A percentile compares a stretch with the other conserved stretches of the same genome.
Conservation (phyloP, 2,888 invertebrate species). For the Philopedon plagiatum region DNA sequence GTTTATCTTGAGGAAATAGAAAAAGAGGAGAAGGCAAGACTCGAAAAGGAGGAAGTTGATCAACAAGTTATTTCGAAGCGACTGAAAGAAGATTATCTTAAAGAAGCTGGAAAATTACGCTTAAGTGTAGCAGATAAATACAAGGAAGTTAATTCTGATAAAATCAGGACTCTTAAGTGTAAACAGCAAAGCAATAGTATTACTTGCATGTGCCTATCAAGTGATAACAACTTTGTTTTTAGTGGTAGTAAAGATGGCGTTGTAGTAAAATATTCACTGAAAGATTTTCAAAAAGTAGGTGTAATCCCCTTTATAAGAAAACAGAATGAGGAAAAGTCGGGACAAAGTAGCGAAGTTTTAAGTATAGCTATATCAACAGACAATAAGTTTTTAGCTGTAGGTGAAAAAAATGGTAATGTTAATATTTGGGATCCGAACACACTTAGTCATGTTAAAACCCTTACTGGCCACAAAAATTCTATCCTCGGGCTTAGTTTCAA, state of each 20-base stretch:
- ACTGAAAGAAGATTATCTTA: slow-evolving; percentile 87
- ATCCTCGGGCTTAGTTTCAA: slow-evolving; percentile 88
- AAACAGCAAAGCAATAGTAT: slow-evolving; percentile 85
- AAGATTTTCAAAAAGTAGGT: slow-evolving; percentile 75
- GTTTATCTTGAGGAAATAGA: slow-evolving; percentile 90
- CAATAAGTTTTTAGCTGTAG: slow-evolving; percentile 84
- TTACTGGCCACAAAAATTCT: slow-evolving; percentile 83
- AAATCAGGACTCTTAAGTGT: slow-evolving; percentile 74
- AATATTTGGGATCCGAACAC: slow-evolving; percentile 88
- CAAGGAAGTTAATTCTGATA: slow-evolving; percentile 66
- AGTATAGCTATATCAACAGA: slow-evolving; percentile 84
- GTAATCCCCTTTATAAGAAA: slow-evolving; percentile 69
- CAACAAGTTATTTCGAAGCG: slow-evolving; percentile 80
- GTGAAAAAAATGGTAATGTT: slow-evolving; percentile 78
- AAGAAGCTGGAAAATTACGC: slow-evolving; percentile 86
- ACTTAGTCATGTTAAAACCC: slow-evolving; percentile 82
- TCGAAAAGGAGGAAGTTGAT: slow-evolving; percentile 77
- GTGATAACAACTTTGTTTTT: slow-evolving; percentile 80
- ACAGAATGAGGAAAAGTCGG: slow-evolving; percentile 54
- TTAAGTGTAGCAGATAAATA: slow-evolving; percentile 81
- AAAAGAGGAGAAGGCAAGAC: slow-evolving; percentile 81
- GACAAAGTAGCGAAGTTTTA: slow-evolving; percentile 70
- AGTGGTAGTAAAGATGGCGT: slow-evolving; percentile 91
- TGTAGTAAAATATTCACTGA: slow-evolving; percentile 87
- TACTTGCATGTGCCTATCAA: slow-evolving; percentile 85